phyloP scores from a whole-genome alignment of 2,797 vertebrate species.

The Lithobates pipiens region DNA sequence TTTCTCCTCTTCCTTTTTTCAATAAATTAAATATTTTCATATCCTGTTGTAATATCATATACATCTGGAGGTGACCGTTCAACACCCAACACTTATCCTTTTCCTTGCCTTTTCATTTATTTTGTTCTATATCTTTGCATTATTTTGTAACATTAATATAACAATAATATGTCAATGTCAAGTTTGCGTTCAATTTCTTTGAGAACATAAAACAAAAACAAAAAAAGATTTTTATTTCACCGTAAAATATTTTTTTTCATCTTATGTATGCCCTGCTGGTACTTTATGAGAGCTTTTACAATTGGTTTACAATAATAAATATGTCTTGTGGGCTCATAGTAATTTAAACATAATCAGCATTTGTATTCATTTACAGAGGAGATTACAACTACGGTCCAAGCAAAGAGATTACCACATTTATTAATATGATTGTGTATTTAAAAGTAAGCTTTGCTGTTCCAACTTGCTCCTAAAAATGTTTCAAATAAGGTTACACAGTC shows the following conservation, averaged over 20 bases:
- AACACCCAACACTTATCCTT: too few relatives aligned
- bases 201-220: neutral
- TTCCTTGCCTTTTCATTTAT: too few relatives aligned
- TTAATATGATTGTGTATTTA: conserved; percentile 73
- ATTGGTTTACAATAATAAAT: conserved; percentile 20
- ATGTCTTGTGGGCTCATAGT: conserved; percentile 4
- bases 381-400: conserved; percentile 63
- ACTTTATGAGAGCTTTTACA: conserved; percentile 2
- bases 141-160: too few relatives aligned
- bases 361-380: conserved; percentile 49
- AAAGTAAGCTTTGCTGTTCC: conserved; percentile 69
- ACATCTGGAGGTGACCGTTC: too few relatives aligned
- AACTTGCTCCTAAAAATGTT: conserved; percentile 69
- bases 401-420: conserved; percentile 69
- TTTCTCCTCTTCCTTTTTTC: too few relatives aligned
- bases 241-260: neutral
- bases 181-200: too few relatives aligned
- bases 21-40: too few relatives aligned
- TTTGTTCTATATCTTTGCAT: too few relatives aligned
- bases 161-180: too few relatives aligned
- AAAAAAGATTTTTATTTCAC: conserved; percentile 24
- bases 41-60: too few relatives aligned
- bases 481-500: conserved; percentile 71
- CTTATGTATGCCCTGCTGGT: neutral
- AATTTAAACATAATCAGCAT: conserved; percentile 43